Conservation (phyloP, 2,888 invertebrate species). For the Drosophila picticornis region DNA sequence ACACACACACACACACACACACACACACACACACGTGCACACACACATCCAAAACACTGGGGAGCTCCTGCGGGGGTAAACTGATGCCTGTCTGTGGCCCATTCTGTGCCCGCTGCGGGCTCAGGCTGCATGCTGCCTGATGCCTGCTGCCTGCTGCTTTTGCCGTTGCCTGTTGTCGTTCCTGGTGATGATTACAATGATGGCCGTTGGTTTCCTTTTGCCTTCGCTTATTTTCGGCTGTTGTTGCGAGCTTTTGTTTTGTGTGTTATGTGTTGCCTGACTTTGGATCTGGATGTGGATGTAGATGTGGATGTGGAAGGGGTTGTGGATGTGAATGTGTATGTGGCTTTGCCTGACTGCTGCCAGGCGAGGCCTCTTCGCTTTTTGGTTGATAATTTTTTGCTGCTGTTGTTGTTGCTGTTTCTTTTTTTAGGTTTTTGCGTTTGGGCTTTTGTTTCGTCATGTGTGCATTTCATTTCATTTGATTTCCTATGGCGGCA, state of each 20-base stretch:
- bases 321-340: constrained; percentile 17
- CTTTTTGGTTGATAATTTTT: constrained; percentile 76
- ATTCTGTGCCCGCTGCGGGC: constrained; percentile 33
- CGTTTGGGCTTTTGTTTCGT: constrained; percentile 77
- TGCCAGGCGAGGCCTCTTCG: constrained; percentile 62
- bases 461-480: constrained; percentile 81
- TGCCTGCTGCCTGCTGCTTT: constrained; percentile 35
- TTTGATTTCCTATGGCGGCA: constrained; percentile 80
- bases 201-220: constrained; percentile 71
- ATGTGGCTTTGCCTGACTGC: constrained; percentile 38
- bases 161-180: constrained; percentile 38
- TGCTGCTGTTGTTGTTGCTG: constrained; percentile 40
- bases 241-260: constrained; percentile 70
- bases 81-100: constrained; percentile 39
- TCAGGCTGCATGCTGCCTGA: constrained; percentile 17
- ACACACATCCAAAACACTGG: constrained; percentile 7
- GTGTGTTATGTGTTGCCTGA: constrained; percentile 44
- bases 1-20: constrained; percentile 26
- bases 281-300: constrained; percentile 27
- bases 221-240: constrained; percentile 56
- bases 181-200: constrained; percentile 80
- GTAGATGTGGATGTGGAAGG: constrained; percentile 20
- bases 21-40: constrained; percentile 25
- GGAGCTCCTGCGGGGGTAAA: constrained; percentile 34
- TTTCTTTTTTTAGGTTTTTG: constrained; percentile 55